A percentile compares a stretch with the other conserved stretches of the same genome.
phyloP scores from a whole-genome alignment of 2,797 vertebrate genomes.

The Argyrosomus regius region DNA sequence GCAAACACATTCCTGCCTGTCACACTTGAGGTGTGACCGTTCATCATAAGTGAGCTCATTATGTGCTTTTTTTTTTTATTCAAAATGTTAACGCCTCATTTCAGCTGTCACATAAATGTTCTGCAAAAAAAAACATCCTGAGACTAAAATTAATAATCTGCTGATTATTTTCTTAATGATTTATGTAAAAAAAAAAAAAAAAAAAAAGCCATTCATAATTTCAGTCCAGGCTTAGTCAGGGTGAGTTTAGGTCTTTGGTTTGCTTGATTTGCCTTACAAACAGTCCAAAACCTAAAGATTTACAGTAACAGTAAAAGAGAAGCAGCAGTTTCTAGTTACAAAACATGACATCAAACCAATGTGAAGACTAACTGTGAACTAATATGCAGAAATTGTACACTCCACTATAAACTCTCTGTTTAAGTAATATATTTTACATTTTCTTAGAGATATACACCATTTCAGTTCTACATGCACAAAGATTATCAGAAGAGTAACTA shows the following conservation, averaged over 20 bases:
- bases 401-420: neutral
- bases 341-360: neutral
- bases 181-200: neutral
- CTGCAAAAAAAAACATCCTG: neutral
- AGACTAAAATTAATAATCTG: neutral
- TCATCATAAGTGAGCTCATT: neutral
- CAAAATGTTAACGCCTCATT: neutral
- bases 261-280: neutral
- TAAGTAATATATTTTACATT: neutral
- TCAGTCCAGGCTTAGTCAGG: neutral
- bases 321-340: neutral
- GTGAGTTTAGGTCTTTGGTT: neutral
- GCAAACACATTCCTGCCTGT: slow-evolving; percentile 1
- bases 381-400: neutral
- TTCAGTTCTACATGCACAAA: neutral
- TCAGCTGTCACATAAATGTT: neutral
- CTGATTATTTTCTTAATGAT: neutral
- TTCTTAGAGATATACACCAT: neutral
- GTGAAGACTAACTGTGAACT: neutral
- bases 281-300: neutral
- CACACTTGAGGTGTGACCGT: neutral
- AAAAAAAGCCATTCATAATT: neutral
- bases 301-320: neutral
- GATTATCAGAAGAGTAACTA: neutral
- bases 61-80: neutral